Conservation (phyloP, 2,113 vertebrate genomes). For the Eolophus roseicapilla region DNA sequence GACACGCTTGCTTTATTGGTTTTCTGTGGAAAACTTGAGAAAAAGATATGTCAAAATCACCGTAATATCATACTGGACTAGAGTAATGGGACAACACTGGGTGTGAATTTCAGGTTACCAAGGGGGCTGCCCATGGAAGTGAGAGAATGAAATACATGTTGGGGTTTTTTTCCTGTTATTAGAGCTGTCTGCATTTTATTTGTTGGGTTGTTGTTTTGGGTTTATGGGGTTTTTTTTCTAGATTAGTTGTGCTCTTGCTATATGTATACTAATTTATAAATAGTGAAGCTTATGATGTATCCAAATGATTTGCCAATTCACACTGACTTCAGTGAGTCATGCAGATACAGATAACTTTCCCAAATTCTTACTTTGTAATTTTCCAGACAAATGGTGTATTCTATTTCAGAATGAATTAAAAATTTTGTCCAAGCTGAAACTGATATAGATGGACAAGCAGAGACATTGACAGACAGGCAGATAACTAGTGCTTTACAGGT, state of each 20-base stretch:
- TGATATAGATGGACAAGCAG: background rate
- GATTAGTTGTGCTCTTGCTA: background rate
- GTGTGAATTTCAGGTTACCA: background rate
- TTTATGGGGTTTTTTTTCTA: background rate
- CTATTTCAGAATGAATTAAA: background rate
- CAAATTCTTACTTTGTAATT: background rate
- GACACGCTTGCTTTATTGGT: background rate
- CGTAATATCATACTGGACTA: background rate
- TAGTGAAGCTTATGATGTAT: background rate
- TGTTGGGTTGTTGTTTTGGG: background rate
- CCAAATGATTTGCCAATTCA: background rate
- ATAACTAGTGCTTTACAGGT: background rate
- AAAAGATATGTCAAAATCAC: background rate
- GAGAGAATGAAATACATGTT: background rate
- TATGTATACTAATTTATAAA: background rate
- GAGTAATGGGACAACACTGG: background rate
- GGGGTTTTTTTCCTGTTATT: accelerated
- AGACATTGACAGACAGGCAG: background rate
- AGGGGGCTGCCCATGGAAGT: background rate
- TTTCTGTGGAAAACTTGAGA: background rate
- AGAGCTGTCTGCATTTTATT: background rate
- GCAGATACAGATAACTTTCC: background rate
- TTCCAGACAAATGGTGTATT: background rate
- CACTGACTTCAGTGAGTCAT: background rate
- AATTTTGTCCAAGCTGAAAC: background rate